Evolutionary conservation across 1,140 invertebrate species (phyloP), one percentile per base, ranked within the genome.

Genomic region (Asobara japonica): DNA sequence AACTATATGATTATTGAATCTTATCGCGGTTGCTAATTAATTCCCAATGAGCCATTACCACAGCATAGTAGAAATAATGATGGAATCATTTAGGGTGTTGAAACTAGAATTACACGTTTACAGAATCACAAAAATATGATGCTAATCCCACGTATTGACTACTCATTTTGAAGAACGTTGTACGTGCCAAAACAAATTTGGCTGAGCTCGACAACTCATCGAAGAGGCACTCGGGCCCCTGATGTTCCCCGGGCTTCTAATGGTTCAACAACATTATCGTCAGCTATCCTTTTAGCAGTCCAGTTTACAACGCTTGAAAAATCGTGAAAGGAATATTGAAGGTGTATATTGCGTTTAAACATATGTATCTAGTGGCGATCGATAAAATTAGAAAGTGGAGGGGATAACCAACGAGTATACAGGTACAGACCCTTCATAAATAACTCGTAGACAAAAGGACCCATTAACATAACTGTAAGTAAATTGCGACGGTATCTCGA

Each of bases 131-230:
- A 20, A 77, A 79, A 78, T 79, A 80, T 73, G 73, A 76, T 75
- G 68, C 71, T 65, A 67, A 75, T 41, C 75, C 73, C 77, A 41
- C 72, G 11, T 61, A 74, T 71, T 71, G 38, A 72, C 20, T 30
- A 70, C 72, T 72, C 38, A 29, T 45, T 25, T 66, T 61, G 38
- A 27, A 65, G 60, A 30, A 11, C 16, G 29, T 74, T 41, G 64
- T 45, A 75, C 51, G 77, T 85, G 83, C 83, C 83, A 85, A 76
- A 83, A 82, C 78, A 75, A 77, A 83, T 82, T 85, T 85, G 83
- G 83, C 82, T 76, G 75, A 76, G 76, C 77, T 82, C 68, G 79
- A 72, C 69, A 83, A 80, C 80, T 74, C 68, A 71, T 33, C 62
- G 65, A 69, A 71, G 69, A 66, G 51, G 22, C 20, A 18, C 31